Evolutionary conservation across 1,140 invertebrate genomes (phyloP).

Genomic region (Dendroctonus valens): DNA sequence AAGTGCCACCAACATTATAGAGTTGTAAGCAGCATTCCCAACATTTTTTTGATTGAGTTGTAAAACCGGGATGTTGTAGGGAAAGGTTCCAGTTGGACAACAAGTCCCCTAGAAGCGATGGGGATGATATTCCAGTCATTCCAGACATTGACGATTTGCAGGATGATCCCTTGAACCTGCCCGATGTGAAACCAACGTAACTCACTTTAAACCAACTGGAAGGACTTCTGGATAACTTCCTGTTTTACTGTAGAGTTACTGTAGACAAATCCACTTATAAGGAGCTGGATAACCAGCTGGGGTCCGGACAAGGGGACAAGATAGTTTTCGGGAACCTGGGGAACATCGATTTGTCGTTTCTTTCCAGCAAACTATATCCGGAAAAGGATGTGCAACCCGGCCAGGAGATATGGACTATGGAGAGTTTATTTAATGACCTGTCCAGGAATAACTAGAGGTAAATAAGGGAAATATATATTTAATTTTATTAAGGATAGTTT

Average conservation of each 20-base stretch:
- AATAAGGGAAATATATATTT: no score
- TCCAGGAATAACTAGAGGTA: constrained; percentile 26
- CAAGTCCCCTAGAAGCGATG: constrained; percentile 29
- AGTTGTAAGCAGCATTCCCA: constrained; percentile 39
- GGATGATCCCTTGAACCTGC: constrained; percentile 42
- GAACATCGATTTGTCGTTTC: constrained; percentile 45
- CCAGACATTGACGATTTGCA: constrained; percentile 49
- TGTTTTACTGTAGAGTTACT: constrained; percentile 38
- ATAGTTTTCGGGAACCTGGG: constrained; percentile 43
- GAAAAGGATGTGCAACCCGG: constrained; percentile 45
- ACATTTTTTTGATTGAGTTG: constrained; percentile 1
- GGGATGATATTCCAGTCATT: constrained; percentile 49
- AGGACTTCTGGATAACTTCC: not conserved
- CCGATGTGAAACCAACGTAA: constrained; percentile 44
- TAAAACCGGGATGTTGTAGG: constrained; percentile 27
- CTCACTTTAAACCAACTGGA: constrained; percentile 1
- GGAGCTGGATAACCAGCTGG: constrained; percentile 43
- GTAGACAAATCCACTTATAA: constrained; percentile 48
- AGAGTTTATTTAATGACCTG: constrained; percentile 43
- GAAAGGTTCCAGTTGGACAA: constrained; percentile 44
- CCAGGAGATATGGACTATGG: constrained; percentile 46
- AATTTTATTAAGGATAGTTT: no score
- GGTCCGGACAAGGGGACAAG: constrained; percentile 36
- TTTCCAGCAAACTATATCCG: constrained; percentile 41
- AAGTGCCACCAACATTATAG: constrained; percentile 42